A percentile compares a stretch with the other conserved stretches of the same genome.
phyloP scores from a whole-genome alignment of 2,888 invertebrate genomes.

The Drosophila anomalipes region DNA sequence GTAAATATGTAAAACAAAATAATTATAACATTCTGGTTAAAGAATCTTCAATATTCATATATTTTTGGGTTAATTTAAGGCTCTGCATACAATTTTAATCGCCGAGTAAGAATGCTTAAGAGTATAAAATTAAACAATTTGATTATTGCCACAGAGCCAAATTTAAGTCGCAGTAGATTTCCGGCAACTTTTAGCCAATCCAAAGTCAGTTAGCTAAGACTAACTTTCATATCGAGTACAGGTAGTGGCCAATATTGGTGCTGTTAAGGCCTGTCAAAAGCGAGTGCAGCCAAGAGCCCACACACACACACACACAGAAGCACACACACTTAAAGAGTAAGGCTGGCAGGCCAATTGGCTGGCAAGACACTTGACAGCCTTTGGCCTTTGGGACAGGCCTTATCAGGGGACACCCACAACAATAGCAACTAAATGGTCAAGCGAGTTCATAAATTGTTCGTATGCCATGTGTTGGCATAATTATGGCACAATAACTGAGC shows the following conservation, averaged over 20 bases:
- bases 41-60: neutral
- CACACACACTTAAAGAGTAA: slow-evolving; percentile 12
- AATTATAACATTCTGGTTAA: neutral
- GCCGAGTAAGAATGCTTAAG: no score
- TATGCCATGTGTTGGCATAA: slow-evolving; percentile 78
- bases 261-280: slow-evolving; percentile 42
- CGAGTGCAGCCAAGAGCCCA: slow-evolving; percentile 31
- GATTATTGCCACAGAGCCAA: neutral
- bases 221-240: slow-evolving; percentile 42
- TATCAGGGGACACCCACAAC: slow-evolving; percentile 76
- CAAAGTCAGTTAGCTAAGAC: slow-evolving; percentile 8
- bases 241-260: slow-evolving; percentile 21
- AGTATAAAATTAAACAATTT: neutral
- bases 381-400: slow-evolving; percentile 77
- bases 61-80: neutral
- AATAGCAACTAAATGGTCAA: slow-evolving; percentile 65
- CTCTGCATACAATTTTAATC: neutral
- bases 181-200: slow-evolving; percentile 21
- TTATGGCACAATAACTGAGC: slow-evolving; percentile 66
- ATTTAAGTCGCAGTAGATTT: slow-evolving; percentile 8
- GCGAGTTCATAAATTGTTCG: slow-evolving; percentile 71
- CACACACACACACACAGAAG: slow-evolving; percentile 22
- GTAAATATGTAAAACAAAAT: neutral
- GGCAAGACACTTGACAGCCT: slow-evolving; percentile 75
- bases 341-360: slow-evolving; percentile 39